A percentile compares a stretch with the other conserved stretches of the same genome.
These are phyloP conservation scores for Pilophorus perplexus DNA, from an alignment of 2,888 invertebrate species.

Conservation along the genomic window DNA sequence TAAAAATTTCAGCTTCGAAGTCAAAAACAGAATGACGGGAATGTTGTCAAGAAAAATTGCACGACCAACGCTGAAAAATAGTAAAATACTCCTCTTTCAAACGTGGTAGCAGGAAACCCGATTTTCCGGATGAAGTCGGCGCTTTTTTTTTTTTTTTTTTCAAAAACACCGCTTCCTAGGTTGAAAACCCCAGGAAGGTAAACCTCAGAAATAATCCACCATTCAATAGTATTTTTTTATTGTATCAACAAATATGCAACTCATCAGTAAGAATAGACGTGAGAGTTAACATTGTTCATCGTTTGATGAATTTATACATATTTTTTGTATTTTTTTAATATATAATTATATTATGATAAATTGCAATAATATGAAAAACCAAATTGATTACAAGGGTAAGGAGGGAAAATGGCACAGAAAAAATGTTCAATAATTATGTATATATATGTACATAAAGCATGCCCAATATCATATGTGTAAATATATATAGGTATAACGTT, in stretches of 20 bases:
- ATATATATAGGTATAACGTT: conserved; percentile 35
- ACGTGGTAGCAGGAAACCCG: no score
- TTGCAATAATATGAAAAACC: conserved; percentile 47
- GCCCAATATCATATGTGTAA: conserved; percentile 34
- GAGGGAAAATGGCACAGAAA: conserved; percentile 47
- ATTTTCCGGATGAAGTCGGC: no score
- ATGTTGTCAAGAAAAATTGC: no score
- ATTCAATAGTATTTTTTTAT: conserved; percentile 45
- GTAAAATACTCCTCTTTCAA: no score
- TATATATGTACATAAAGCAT: conserved; percentile 46
- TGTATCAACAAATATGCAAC: conserved; percentile 48
- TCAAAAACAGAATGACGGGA: no score
- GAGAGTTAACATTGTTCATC: conserved; percentile 46
- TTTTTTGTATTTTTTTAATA: conserved; percentile 42
- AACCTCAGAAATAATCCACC: not conserved
- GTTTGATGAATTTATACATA: conserved; percentile 34
- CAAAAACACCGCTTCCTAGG: no score
- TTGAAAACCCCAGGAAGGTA: no score
- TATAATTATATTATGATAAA: conserved; percentile 45
- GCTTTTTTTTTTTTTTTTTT: no score
- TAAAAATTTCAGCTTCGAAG: no score
- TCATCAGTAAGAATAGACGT: conserved; percentile 47
- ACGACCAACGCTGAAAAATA: no score
- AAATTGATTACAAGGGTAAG: conserved; percentile 41
- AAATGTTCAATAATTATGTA: conserved; percentile 42